Evolutionary conservation across 2,888 invertebrate genomes (phyloP).

Genomic region (Drosophila leonis): DNA sequence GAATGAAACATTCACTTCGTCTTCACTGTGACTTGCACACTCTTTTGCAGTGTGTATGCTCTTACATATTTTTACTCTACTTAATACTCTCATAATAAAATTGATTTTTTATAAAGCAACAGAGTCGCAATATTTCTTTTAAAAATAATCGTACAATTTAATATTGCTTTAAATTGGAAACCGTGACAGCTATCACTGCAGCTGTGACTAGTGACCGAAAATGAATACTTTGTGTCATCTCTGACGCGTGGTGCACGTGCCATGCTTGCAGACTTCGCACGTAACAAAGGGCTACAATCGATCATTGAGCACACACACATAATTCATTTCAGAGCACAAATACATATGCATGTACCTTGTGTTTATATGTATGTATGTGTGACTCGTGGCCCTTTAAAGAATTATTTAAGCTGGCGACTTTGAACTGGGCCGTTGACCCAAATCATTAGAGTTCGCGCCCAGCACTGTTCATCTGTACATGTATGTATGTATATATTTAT

Average conservation of each 20-base stretch:
- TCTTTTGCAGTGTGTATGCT: not conserved
- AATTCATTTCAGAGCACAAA: slow-evolving; percentile 7
- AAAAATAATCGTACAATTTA: not conserved
- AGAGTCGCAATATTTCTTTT: not conserved
- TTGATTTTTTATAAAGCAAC: not conserved
- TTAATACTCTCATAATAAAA: not conserved
- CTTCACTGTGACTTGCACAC: slow-evolving; percentile 1
- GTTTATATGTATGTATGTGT: not conserved
- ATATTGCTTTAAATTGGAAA: not conserved
- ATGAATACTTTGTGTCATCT: slow-evolving; percentile 22
- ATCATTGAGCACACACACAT: slow-evolving; percentile 31
- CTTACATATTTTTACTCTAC: not conserved
- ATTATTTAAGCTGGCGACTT: slow-evolving; percentile 47
- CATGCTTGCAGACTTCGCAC: slow-evolving; percentile 42
- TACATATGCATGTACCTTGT: not conserved
- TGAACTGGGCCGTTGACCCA: slow-evolving; percentile 78
- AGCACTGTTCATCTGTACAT: not conserved
- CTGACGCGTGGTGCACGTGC: slow-evolving; percentile 66
- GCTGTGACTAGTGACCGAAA: slow-evolving; percentile 3
- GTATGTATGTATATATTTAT: not conserved
- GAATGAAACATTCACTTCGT: slow-evolving; percentile 2
- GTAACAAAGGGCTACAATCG: slow-evolving; percentile 67
- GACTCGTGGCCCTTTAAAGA: slow-evolving; percentile 16
- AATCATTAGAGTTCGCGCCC: slow-evolving; percentile 33
- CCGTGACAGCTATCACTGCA: not conserved